Conservation (phyloP, 2,797 vertebrate species). For the Steatocranus sp. region DNA sequence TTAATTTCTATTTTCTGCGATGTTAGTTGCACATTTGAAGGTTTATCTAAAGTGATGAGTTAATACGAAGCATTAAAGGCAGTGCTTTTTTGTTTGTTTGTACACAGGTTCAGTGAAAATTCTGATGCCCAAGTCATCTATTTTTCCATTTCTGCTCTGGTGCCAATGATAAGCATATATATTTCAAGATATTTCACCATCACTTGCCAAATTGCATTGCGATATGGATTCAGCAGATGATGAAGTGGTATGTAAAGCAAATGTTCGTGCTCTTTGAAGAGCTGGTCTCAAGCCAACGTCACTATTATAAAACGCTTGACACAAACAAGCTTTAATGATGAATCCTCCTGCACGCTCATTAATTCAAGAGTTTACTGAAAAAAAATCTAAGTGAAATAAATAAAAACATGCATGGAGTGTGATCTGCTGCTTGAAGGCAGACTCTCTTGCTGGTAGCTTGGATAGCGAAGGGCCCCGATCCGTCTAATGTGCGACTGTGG, state of each 20-base stretch:
- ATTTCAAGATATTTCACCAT: not conserved
- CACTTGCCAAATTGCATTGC: not conserved
- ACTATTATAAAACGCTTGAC: conserved; percentile 43
- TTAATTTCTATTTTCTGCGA: not conserved
- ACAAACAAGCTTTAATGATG: conserved; percentile 44
- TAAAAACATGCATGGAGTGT: conserved; percentile 17
- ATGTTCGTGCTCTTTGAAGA: conserved; percentile 9
- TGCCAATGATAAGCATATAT: not conserved
- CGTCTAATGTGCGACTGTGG: conserved; percentile 9
- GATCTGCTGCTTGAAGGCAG: conserved; percentile 28
- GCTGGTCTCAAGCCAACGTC: conserved; percentile 19
- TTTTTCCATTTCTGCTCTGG: not conserved
- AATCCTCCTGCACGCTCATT: conserved; percentile 45
- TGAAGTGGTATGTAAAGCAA: not conserved
- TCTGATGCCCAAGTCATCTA: not conserved
- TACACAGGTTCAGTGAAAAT: not conserved
- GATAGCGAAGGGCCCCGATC: not conserved
- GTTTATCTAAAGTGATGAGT: not conserved
- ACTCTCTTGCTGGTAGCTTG: conserved; percentile 17
- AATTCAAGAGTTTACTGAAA: conserved; percentile 27
- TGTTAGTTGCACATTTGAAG: not conserved
- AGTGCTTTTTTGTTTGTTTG: not conserved
- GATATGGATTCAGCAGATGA: not conserved
- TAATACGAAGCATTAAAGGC: not conserved
- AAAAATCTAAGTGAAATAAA: not conserved